These are phyloP conservation scores for Propithecus coquereli DNA, from an alignment of 2,113 vertebrate species.

Conservation along the genomic window DNA sequence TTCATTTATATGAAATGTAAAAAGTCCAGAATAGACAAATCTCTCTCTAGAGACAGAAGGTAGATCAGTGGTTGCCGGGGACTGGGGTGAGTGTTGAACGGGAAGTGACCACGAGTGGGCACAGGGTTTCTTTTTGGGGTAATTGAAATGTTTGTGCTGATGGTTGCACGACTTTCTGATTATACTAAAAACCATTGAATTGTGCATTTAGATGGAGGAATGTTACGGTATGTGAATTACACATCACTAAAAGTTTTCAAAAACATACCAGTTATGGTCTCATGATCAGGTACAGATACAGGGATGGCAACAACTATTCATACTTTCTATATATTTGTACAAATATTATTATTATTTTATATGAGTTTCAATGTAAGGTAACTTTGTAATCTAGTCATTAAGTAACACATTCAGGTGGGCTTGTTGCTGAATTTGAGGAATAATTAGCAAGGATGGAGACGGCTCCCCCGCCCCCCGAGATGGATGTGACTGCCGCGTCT, in stretches of 20 bases:
- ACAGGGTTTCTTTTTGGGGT: background rate
- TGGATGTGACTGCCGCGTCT: background rate
- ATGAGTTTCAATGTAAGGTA: background rate
- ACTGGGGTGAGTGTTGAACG: no score
- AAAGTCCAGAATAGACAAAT: background rate
- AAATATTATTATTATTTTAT: background rate
- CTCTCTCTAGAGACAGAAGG: background rate
- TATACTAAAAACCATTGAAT: background rate
- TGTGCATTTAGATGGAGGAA: background rate
- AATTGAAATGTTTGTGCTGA: background rate
- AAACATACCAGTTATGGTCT: background rate
- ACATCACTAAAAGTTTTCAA: background rate
- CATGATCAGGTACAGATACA: background rate
- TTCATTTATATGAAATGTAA: background rate
- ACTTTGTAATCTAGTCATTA: background rate
- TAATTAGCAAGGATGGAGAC: background rate
- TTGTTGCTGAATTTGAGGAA: background rate
- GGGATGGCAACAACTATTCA: background rate
- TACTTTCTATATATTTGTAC: background rate
- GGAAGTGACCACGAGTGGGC: background rate
- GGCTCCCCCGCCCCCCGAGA: background rate
- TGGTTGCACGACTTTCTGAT: background rate
- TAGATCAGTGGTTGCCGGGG: background rate
- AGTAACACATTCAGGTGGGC: background rate
- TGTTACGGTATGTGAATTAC: background rate